phyloP scores from a whole-genome alignment of 2,113 vertebrate species.

The Pseudois nayaur region DNA sequence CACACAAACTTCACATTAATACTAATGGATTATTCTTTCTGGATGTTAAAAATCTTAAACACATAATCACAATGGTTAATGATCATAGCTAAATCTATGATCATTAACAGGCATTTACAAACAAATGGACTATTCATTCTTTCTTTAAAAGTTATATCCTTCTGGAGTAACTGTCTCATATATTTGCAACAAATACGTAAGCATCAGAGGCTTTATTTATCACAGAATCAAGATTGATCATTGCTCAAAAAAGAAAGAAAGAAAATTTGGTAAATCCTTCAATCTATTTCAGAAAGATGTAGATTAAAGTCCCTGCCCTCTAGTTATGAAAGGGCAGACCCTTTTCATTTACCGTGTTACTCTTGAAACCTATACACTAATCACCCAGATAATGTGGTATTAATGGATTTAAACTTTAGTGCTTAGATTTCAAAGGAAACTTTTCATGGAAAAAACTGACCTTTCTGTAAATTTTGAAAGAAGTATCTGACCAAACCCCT shows the following conservation, averaged over 20 bases:
- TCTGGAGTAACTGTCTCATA: not conserved
- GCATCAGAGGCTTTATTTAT: not conserved
- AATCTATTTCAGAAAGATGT: not conserved
- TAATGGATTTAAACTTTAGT: not conserved
- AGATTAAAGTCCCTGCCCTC: not conserved
- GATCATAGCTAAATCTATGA: not conserved
- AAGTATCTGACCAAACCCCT: slow-evolving; percentile 3
- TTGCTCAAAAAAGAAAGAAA: not conserved
- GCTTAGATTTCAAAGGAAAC: slow-evolving; percentile 22
- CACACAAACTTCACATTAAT: not conserved
- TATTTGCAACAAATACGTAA: not conserved
- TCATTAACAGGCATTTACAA: not conserved
- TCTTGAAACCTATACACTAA: not conserved
- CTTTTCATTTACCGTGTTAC: not conserved
- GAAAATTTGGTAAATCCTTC: not conserved
- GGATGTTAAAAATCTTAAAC: not conserved
- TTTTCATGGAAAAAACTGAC: not conserved
- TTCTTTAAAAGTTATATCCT: not conserved
- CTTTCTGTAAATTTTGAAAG: slow-evolving; percentile 17
- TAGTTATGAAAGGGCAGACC: not conserved
- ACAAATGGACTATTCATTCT: not conserved
- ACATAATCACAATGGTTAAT: not conserved
- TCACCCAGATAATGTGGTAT: not conserved
- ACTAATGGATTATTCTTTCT: not conserved
- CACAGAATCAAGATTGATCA: not conserved